phyloP scores from a whole-genome alignment of 1,140 invertebrate genomes.

The Metopolophium dirhodum region DNA sequence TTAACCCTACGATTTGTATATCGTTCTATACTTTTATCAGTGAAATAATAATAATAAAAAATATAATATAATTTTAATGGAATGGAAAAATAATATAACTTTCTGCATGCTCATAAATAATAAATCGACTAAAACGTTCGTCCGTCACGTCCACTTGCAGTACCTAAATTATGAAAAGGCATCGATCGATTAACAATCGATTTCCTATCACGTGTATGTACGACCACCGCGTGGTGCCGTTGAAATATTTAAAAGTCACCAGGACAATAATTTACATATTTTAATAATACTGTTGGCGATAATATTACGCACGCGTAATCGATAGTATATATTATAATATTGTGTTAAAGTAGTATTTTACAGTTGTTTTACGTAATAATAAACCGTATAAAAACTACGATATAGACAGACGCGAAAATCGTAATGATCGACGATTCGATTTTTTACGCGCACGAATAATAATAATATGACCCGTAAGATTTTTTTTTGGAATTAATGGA shows the following conservation, averaged over 20 bases:
- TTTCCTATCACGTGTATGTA: neutral
- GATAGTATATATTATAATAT: neutral
- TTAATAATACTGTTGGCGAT: neutral
- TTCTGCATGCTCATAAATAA: neutral
- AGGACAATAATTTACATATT: neutral
- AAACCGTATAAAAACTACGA: neutral
- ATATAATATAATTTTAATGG: neutral
- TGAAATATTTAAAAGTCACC: neutral
- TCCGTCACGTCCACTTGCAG: neutral
- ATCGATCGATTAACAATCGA: constrained; percentile 1
- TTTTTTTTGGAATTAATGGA: neutral
- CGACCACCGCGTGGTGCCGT: neutral
- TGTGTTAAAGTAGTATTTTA: neutral
- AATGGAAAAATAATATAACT: neutral
- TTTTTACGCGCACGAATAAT: neutral
- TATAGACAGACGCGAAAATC: neutral
- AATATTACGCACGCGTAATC: neutral
- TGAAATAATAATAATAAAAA: neutral
- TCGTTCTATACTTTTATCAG: neutral
- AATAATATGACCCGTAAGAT: neutral
- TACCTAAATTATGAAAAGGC: neutral
- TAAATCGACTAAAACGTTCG: constrained; percentile 7
- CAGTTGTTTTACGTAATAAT: neutral
- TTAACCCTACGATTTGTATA: neutral
- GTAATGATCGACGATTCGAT: neutral